phyloP scores from a whole-genome alignment of 2,888 invertebrate genomes.

The Drosophila parthenogenetica region DNA sequence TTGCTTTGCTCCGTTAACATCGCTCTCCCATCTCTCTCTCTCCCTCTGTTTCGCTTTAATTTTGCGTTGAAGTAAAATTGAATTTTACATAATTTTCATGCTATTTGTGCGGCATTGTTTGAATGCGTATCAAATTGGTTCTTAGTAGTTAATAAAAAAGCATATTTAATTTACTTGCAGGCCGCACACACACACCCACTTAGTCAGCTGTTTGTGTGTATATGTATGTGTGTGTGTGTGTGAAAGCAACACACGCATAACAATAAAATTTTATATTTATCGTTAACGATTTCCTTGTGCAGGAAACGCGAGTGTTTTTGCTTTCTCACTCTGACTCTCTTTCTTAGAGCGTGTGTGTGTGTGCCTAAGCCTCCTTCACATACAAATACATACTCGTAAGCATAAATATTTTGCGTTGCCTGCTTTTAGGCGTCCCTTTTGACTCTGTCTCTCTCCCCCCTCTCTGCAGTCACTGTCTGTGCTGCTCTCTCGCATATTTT shows the following conservation, averaged over 20 bases:
- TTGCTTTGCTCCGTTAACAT: slow-evolving; percentile 45
- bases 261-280: slow-evolving; percentile 83
- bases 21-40: background rate
- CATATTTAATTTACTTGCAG: slow-evolving; percentile 80
- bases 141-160: slow-evolving; percentile 81
- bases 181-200: slow-evolving; percentile 27
- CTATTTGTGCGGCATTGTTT: slow-evolving; percentile 66
- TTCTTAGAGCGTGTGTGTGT: slow-evolving; percentile 25
- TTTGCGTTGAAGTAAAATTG: slow-evolving; percentile 66
- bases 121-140: slow-evolving; percentile 81
- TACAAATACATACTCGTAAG: slow-evolving; percentile 51
- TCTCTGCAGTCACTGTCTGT: no score
- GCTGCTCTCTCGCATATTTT: slow-evolving; percentile 69
- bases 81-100: slow-evolving; percentile 73
- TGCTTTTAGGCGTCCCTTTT: slow-evolving; percentile 41
- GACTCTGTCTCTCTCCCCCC: slow-evolving; percentile 32
- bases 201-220: slow-evolving; percentile 16
- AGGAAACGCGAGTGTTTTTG: slow-evolving; percentile 44
- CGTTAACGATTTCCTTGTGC: slow-evolving; percentile 77
- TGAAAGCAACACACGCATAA: slow-evolving; percentile 67
- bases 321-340: slow-evolving; percentile 7
- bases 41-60: slow-evolving; percentile 9
- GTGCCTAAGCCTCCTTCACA: slow-evolving; percentile 41
- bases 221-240: slow-evolving; percentile 23
- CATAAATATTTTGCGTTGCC: slow-evolving; percentile 68